A percentile compares a stretch with the other conserved stretches of the same genome.
Evolutionary conservation across 2,888 invertebrate species (phyloP).

Genomic region (Stenotaenia linearis): DNA sequence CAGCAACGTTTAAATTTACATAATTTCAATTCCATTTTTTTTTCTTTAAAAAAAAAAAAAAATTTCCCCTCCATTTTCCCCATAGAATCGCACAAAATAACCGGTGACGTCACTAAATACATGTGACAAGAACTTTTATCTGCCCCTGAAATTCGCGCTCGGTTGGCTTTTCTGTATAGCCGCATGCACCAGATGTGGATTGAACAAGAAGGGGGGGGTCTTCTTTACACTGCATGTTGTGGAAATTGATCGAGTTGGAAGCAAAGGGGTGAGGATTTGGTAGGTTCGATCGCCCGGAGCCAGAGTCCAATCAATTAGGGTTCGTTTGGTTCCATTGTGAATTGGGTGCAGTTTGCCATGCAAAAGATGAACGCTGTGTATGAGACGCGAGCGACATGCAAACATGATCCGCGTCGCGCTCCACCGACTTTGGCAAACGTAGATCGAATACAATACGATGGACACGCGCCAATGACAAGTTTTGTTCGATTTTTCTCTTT

Average conservation of each 20-base stretch:
- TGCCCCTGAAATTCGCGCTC: not conserved
- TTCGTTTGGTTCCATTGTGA: constrained; percentile 15
- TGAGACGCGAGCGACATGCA: constrained; percentile 13
- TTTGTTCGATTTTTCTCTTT: not conserved
- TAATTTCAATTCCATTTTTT: not conserved
- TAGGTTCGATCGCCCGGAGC: constrained; percentile 6
- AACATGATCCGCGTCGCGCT: constrained; percentile 5
- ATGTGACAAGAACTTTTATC: not conserved
- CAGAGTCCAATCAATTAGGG: constrained; percentile 14
- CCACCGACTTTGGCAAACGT: constrained; percentile 5
- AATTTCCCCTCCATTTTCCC: not conserved
- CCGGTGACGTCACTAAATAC: not conserved
- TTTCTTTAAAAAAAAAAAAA: too few species aligned
- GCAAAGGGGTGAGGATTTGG: constrained; percentile 3
- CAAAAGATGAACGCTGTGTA: not conserved
- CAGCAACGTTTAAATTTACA: not conserved
- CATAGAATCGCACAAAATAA: too few species aligned
- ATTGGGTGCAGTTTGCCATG: not conserved
- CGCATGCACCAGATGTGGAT: not conserved
- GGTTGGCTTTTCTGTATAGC: not conserved
- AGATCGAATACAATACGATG: constrained; percentile 15
- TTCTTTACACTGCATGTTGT: not conserved
- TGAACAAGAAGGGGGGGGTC: not conserved
- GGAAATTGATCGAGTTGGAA: not conserved
- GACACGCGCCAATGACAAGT: constrained; percentile 6